Percentiles rank a stretch among this genome's conserved stretches.
Conservation (phyloP, 2,888 invertebrate genomes). For the Mesochorus sp. region DNA sequence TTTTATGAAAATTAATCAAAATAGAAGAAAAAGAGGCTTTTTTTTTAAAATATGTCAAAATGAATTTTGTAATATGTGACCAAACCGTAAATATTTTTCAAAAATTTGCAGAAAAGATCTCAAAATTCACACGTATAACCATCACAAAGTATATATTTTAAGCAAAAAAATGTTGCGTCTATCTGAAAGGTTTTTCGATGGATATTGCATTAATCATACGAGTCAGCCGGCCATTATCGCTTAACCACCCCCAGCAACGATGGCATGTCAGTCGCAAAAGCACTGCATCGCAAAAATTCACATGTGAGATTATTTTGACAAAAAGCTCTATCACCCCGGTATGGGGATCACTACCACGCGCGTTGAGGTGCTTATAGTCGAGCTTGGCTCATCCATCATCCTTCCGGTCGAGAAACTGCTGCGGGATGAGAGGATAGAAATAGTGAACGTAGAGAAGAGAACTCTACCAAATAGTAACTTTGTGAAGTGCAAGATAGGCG, state of each 20-base stretch:
- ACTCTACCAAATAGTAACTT: slow-evolving; percentile 1
- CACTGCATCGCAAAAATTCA: slow-evolving; percentile 71
- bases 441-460: slow-evolving; percentile 7
- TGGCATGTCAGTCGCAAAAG: slow-evolving; percentile 37
- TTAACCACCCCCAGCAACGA: slow-evolving; percentile 49
- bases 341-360: slow-evolving; percentile 27
- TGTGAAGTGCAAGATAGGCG: slow-evolving; percentile 6
- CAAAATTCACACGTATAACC: neutral
- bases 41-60: no score
- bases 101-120: no score
- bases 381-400: slow-evolving; percentile 63
- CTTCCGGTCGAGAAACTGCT: slow-evolving; percentile 45
- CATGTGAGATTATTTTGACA: slow-evolving; percentile 74
- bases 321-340: slow-evolving; percentile 65
- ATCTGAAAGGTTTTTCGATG: slow-evolving; percentile 45
- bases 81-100: no score
- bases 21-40: no score
- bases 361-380: slow-evolving; percentile 28
- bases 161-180: slow-evolving; percentile 14
- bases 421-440: slow-evolving; percentile 8
- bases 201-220: slow-evolving; percentile 70
- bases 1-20: no score
- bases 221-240: slow-evolving; percentile 69
- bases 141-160: slow-evolving; percentile 22
- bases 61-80: no score